Evolutionary conservation across 2,888 invertebrate genomes (phyloP).

Genomic region (Drosophila falleni): DNA sequence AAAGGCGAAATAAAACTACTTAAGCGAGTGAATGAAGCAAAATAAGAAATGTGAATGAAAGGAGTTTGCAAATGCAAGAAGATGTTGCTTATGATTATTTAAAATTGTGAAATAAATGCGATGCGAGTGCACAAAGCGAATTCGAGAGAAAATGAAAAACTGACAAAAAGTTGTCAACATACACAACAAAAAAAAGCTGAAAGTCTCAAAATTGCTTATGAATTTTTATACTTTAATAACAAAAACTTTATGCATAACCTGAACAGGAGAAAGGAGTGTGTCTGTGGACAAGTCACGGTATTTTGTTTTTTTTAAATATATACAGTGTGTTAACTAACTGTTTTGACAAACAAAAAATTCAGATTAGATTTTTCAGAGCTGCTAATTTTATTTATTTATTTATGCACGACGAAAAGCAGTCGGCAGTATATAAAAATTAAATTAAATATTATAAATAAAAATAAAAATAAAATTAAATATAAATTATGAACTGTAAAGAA

Average conservation of each 20-base stretch:
- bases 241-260: constrained; percentile 19
- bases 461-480: too few species aligned
- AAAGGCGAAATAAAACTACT: constrained; percentile 82
- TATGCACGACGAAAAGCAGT: too few species aligned
- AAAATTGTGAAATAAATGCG: constrained; percentile 28
- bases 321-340: not conserved
- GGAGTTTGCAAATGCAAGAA: constrained; percentile 24
- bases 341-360: not conserved
- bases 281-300: not conserved
- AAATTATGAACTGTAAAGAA: too few species aligned
- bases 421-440: too few species aligned
- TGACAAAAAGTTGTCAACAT: constrained; percentile 38
- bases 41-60: constrained; percentile 30
- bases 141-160: constrained; percentile 6
- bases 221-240: constrained; percentile 38
- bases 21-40: constrained; percentile 76
- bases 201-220: constrained; percentile 43
- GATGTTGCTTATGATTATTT: constrained; percentile 49
- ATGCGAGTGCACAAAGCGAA: constrained; percentile 13
- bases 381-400: too few species aligned
- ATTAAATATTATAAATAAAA: too few species aligned
- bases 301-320: not conserved
- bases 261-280: not conserved
- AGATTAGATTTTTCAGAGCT: too few species aligned
- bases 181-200: not conserved